Percentiles rank a stretch among this genome's conserved stretches.
phyloP scores from a whole-genome alignment of 1,140 invertebrate species.

The Phthorimaea operculella region DNA sequence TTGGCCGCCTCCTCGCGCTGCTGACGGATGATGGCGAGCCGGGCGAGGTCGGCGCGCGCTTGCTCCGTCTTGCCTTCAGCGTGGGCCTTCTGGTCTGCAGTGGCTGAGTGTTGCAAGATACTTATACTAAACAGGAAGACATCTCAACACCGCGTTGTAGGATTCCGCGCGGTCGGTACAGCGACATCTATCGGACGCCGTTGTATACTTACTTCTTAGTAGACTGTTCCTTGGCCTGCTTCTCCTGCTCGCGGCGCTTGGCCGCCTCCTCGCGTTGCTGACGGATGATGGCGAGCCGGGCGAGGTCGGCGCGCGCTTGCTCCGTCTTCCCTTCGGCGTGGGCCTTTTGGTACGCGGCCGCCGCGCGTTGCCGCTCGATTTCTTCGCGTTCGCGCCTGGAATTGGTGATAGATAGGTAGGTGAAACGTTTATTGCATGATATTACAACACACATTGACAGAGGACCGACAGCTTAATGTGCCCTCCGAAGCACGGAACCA shows the following conservation, averaged over 20 bases:
- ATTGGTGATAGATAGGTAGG: too few species aligned
- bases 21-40: conserved; percentile 90
- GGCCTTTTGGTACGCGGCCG: conserved; percentile 89
- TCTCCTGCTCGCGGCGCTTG: conserved; percentile 87
- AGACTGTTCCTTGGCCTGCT: conserved; percentile 74
- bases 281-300: conserved; percentile 88
- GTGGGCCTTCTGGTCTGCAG: conserved; percentile 91
- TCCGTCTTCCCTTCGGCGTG: conserved; percentile 96
- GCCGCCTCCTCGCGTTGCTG: conserved; percentile 95
- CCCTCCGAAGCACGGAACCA: too few species aligned
- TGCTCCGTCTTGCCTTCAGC: conserved; percentile 96
- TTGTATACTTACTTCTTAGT: conserved; percentile 53
- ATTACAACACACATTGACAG: too few species aligned
- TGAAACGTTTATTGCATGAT: too few species aligned
- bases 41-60: conserved; percentile 91
- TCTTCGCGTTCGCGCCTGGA: conserved; percentile 84
- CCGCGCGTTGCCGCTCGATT: conserved; percentile 89
- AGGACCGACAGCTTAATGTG: too few species aligned
- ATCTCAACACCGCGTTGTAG: too few species aligned
- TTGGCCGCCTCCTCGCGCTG: conserved; percentile 94
- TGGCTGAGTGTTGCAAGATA: conserved; percentile 85
- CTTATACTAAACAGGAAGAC: too few species aligned
- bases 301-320: conserved; percentile 93
- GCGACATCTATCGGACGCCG: too few species aligned
- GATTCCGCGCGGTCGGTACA: too few species aligned